Evolutionary conservation across 1,140 invertebrate genomes (phyloP), one percentile per base, ranked within the genome.

Genomic region (Drosophila jambulina): DNA sequence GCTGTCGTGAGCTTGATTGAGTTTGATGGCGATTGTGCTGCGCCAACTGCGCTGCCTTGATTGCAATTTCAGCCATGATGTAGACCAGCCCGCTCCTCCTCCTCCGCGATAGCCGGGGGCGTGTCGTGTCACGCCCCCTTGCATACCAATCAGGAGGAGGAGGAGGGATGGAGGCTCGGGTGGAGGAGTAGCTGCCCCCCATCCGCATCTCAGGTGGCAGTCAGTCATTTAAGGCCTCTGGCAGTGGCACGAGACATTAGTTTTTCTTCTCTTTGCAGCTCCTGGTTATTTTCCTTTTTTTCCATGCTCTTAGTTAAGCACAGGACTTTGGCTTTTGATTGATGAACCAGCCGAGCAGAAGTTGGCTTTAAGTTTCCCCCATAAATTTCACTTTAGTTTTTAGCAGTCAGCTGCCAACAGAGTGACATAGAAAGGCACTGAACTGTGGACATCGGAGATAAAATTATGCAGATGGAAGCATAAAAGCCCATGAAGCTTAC

Each of bases 21-120:
- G 82, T 86, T 86, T 79, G 82, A 85, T 85, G 78, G 82, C 78
- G 78, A 85, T 85, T 86, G 82, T 82, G 82, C 75, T 82, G 82
- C 75, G 70, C 46, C 74, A 65, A 82, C 75, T 80, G 71, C 68
- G 65, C 56, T 78, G 82, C 78, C 78, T 86, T 86, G 82, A 86
- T 86, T 86, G 82, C 82, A 86, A 86, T 86, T 86, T 86, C 60
- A 67, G 60, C 57, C 77, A 54, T 67, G 61, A 79, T 63, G 36
- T 61, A 38, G 27, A 61, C 62, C 34, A n/a, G 15, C 38, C 27
- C 49, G 23, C n/a, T 9, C 40, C 38, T 36, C 27, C 23, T 4
- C 12, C 21, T 5, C 46, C 46, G 25, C 25, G 43, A 46, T 51
- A 51, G 59, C 48, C 75, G 49, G 15, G 32, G 59, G 48, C 60